Percentiles rank a stretch among this genome's conserved stretches.
These are phyloP conservation scores for Ips nitidus DNA, from an alignment of 1,140 invertebrate species.

Conservation along the genomic window DNA sequence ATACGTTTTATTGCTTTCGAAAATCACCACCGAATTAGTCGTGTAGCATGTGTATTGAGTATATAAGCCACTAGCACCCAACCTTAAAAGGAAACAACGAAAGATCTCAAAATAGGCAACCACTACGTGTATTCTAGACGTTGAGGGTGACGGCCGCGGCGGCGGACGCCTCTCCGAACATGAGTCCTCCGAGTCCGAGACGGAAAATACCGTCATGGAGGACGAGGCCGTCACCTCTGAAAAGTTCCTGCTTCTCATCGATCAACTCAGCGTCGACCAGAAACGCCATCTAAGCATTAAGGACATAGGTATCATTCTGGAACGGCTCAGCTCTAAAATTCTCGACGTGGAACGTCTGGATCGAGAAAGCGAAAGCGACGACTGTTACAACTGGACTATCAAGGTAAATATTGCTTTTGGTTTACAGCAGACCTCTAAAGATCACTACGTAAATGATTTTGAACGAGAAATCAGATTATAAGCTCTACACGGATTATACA, in stretches of 20 bases:
- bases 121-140: conserved; percentile 54
- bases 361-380: conserved; percentile 85
- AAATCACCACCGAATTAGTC: too few species aligned
- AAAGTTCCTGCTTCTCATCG: conserved; percentile 89
- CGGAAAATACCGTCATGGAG: conserved; percentile 88
- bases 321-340: conserved; percentile 88
- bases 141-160: conserved; percentile 59
- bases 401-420: conserved; percentile 56
- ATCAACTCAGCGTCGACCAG: conserved; percentile 88
- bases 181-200: conserved; percentile 88
- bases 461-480: too few species aligned
- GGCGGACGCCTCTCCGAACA: conserved; percentile 60
- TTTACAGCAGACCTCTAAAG: not conserved
- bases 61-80: conserved; percentile 4
- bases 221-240: conserved; percentile 85
- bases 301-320: conserved; percentile 92
- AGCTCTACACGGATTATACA: too few species aligned
- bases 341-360: conserved; percentile 89
- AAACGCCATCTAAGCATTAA: conserved; percentile 89
- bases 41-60: not conserved
- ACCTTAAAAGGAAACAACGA: conserved; percentile 13
- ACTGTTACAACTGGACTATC: conserved; percentile 92
- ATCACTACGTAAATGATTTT: too few species aligned
- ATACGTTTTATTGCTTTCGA: not conserved
- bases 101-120: conserved; percentile 37